Conservation (phyloP, 2,113 vertebrate genomes). For the Syngnathus typhle region DNA sequence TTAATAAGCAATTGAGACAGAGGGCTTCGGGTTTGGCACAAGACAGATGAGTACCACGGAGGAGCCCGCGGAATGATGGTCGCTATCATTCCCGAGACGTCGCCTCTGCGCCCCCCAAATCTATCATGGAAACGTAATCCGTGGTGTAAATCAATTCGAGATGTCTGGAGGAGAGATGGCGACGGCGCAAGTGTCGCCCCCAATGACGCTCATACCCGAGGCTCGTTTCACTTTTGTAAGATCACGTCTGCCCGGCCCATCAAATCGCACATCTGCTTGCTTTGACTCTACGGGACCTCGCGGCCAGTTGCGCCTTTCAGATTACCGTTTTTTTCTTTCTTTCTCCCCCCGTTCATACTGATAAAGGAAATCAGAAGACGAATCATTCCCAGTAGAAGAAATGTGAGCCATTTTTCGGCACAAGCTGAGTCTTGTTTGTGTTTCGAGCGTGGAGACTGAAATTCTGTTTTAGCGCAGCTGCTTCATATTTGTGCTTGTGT, state of each 20-base stretch:
- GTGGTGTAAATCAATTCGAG: slow-evolving; percentile 46
- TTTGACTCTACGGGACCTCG: not conserved
- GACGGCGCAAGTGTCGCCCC: slow-evolving; percentile 1
- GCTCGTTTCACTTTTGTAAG: slow-evolving; percentile 24
- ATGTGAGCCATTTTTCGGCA: slow-evolving; percentile 8
- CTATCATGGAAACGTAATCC: slow-evolving; percentile 31
- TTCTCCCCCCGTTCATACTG: not conserved
- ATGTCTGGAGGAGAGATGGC: slow-evolving; percentile 19
- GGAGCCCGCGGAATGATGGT: slow-evolving; percentile 13
- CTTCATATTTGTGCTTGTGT: slow-evolving; percentile 1
- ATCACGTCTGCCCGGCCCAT: slow-evolving; percentile 2
- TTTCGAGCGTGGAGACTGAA: not conserved
- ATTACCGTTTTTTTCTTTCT: slow-evolving; percentile 9
- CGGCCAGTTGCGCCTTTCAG: slow-evolving; percentile 7
- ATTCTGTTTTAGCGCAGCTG: not conserved
- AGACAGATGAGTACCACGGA: slow-evolving; percentile 15
- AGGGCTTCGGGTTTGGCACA: slow-evolving; percentile 27
- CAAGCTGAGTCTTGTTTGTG: slow-evolving; percentile 15
- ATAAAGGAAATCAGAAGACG: slow-evolving; percentile 17
- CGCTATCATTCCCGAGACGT: slow-evolving; percentile 14
- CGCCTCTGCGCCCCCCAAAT: slow-evolving; percentile 10
- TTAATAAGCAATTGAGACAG: slow-evolving; percentile 18
- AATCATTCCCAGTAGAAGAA: not conserved
- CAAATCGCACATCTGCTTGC: not conserved
- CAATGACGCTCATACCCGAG: slow-evolving; percentile 28